These are phyloP conservation scores for Crambe crambe DNA, from an alignment of 37 sponge, comb jelly and placozoan genomes.

Conservation along the genomic window DNA sequence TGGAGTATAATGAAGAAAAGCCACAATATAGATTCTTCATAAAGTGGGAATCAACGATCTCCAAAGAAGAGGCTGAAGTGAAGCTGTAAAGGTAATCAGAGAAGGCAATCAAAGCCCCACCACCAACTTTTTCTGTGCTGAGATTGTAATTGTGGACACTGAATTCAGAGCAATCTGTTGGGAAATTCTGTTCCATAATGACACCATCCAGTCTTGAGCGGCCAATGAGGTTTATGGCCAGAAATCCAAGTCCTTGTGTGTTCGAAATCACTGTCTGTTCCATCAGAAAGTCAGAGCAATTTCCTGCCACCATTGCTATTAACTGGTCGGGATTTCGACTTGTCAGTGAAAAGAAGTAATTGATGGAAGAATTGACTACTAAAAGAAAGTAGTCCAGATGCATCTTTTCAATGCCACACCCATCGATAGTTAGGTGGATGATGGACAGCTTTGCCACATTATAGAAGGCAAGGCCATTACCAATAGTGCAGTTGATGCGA, in stretches of 20 bases:
- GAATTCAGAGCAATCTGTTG: slow-evolving; percentile 1
- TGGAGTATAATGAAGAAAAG: not conserved
- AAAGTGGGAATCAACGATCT: slow-evolving; percentile 24
- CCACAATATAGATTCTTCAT: slow-evolving; percentile 45
- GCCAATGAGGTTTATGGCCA: slow-evolving; percentile 42
- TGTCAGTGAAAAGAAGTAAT: slow-evolving; percentile 9
- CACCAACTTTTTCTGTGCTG: slow-evolving; percentile 22
- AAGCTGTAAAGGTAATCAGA: slow-evolving; percentile 10
- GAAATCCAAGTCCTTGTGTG: slow-evolving; percentile 45
- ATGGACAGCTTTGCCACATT: slow-evolving; percentile 26
- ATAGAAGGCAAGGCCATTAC: slow-evolving; percentile 42
- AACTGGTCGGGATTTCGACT: not conserved
- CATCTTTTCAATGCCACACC: slow-evolving; percentile 25
- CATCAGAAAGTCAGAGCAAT: slow-evolving; percentile 18
- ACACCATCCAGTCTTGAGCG: slow-evolving; percentile 8
- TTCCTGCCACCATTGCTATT: slow-evolving; percentile 16
- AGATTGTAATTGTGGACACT: not conserved
- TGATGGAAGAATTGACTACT: not conserved
- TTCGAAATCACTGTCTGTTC: not conserved
- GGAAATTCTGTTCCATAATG: slow-evolving; percentile 1
- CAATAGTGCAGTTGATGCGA: not conserved
- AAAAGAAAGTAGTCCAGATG: not conserved
- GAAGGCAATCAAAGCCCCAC: slow-evolving; percentile 35
- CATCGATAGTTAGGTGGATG: slow-evolving; percentile 11
- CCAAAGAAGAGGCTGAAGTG: not conserved